A percentile compares a stretch with the other conserved stretches of the same genome.
Evolutionary conservation across 2,888 invertebrate genomes (phyloP).

Genomic region (Drosophila neoperkinsi): DNA sequence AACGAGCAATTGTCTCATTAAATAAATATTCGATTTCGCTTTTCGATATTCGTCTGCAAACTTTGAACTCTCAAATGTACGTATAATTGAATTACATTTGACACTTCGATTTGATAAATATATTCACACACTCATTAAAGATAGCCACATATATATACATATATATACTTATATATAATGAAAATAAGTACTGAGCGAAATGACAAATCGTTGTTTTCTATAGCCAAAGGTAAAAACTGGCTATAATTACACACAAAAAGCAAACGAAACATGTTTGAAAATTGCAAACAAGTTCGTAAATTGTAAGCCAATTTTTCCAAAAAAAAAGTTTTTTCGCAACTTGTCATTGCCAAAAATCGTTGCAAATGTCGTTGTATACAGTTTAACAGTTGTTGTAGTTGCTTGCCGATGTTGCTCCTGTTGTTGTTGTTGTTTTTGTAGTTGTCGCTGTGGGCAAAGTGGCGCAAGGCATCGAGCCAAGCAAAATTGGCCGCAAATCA

Average conservation of each 20-base stretch:
- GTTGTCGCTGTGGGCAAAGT: constrained; percentile 43
- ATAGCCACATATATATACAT: neutral
- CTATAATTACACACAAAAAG: constrained; percentile 41
- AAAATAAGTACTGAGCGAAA: neutral
- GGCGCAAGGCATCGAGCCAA: constrained; percentile 68
- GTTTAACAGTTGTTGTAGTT: constrained; percentile 52
- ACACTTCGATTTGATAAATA: neutral
- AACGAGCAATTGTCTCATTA: constrained; percentile 30
- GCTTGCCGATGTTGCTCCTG: neutral
- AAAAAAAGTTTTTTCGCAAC: constrained; percentile 55
- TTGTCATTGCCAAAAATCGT: constrained; percentile 78
- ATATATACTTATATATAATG: neutral
- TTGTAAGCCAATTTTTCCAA: constrained; percentile 68
- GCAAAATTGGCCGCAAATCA: constrained; percentile 75
- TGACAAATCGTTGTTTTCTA: constrained; percentile 22
- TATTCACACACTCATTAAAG: constrained; percentile 29
- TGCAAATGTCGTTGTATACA: constrained; percentile 70
- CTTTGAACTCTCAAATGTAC: neutral
- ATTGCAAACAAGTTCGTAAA: constrained; percentile 70
- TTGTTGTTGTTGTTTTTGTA: constrained; percentile 28
- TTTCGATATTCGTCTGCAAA: neutral
- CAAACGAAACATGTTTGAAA: constrained; percentile 60
- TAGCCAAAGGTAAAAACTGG: constrained; percentile 33
- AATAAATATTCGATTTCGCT: constrained; percentile 23
- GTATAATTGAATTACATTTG: neutral